Conservation (phyloP, 2,888 invertebrate species). For the Criorhina ranunculi region DNA sequence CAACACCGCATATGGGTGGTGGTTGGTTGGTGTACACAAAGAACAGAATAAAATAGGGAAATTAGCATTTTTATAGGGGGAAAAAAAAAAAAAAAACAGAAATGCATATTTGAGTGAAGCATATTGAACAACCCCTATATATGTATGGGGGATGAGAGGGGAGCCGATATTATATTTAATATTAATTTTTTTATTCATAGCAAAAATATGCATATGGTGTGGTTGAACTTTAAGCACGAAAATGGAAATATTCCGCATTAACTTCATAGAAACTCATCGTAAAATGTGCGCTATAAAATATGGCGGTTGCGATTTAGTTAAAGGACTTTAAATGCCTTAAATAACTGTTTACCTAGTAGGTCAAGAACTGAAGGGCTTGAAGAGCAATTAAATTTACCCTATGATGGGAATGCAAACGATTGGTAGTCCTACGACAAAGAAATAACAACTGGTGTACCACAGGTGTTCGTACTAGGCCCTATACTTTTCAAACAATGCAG, state of each 20-base stretch:
- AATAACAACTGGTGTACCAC: neutral
- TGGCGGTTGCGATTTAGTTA: too few species aligned
- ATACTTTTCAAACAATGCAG: neutral
- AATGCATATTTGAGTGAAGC: conserved; percentile 67
- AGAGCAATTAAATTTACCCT: too few species aligned
- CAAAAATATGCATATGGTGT: conserved; percentile 5
- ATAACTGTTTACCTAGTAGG: too few species aligned
- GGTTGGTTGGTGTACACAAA: conserved; percentile 42
- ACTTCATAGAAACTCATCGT: neutral
- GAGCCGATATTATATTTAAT: conserved; percentile 15
- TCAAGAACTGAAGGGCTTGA: too few species aligned
- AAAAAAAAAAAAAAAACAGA: conserved; percentile 48
- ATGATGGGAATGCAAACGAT: too few species aligned
- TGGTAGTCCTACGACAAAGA: too few species aligned
- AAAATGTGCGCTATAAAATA: too few species aligned
- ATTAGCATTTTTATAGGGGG: conserved; percentile 73
- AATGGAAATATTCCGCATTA: neutral
- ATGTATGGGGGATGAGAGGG: neutral
- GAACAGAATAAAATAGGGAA: conserved; percentile 60
- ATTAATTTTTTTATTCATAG: conserved; percentile 32
- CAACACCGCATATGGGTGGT: conserved; percentile 7
- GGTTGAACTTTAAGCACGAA: neutral
- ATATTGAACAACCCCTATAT: conserved; percentile 47
- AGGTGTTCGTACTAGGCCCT: neutral
- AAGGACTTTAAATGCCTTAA: too few species aligned